phyloP scores from a whole-genome alignment of 2,888 invertebrate species.

The Magallana nippona region DNA sequence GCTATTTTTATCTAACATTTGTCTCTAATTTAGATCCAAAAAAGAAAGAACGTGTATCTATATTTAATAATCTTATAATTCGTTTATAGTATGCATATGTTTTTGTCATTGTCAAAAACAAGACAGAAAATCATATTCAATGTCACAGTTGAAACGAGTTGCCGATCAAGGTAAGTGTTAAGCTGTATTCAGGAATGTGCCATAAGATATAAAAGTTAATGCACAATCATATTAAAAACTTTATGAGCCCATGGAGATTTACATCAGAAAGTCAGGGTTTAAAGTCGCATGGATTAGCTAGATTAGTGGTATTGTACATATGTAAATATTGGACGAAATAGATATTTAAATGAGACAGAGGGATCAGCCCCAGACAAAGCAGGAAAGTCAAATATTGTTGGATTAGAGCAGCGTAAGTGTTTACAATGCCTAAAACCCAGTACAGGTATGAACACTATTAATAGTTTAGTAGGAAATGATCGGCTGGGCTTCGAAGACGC shows the following conservation, averaged over 20 bases:
- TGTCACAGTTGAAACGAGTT: too few relatives aligned
- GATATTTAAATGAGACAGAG: conserved; percentile 24
- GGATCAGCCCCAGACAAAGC: conserved; percentile 12
- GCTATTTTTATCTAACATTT: too few relatives aligned
- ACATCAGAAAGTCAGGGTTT: conserved; percentile 26
- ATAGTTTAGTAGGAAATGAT: conserved; percentile 22
- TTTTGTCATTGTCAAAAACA: too few relatives aligned
- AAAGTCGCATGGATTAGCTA: conserved; percentile 17
- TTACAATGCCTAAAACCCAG: conserved; percentile 10
- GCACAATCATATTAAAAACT: conserved; percentile 11
- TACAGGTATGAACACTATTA: conserved; percentile 15
- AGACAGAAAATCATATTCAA: too few relatives aligned
- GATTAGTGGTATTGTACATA: conserved; percentile 7
- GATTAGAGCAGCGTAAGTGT: conserved; percentile 29
- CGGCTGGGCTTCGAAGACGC: not conserved
- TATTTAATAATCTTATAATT: too few relatives aligned
- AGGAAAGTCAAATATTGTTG: conserved; percentile 28
- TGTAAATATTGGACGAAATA: conserved; percentile 31
- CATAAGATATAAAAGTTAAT: conserved; percentile 26
- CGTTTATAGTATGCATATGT: too few relatives aligned
- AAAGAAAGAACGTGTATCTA: too few relatives aligned
- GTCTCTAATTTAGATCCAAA: too few relatives aligned
- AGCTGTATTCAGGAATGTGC: conserved; percentile 13
- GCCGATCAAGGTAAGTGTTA: not conserved
- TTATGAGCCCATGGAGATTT: conserved; percentile 25